Evolutionary conservation across 2,888 invertebrate species (phyloP), one percentile per base, ranked within the genome.

Genomic region (Agonopterix subpropinquella): DNA sequence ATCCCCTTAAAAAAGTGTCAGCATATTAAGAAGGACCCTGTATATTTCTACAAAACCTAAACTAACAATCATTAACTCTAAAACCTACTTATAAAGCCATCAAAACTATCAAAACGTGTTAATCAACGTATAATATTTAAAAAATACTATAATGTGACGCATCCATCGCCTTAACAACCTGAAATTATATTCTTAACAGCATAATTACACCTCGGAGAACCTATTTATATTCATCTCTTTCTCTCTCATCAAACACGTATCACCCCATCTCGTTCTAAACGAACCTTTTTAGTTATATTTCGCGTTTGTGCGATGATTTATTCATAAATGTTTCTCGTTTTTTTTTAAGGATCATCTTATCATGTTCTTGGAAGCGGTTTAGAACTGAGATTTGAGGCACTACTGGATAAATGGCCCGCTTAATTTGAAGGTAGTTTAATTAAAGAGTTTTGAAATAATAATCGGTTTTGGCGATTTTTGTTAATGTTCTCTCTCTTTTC

Each of bases 141-240:
- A 51, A 64, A 63, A 55, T 61, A 62, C 53, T 49, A 65, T 72
- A 73, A 80, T 67, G 72, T 77, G 78, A 70, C 70, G 69, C 67
- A 73, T 65, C 63, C 70, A 69, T 66, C 75, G 68, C 70, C 65
- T 69, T 68, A 73, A 70, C 71, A 74, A 74, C 73, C 63, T 71
- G 61, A 77, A 77, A 80, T 80, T 80, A 82, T 77, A 73, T 68
- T 73, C 67, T 70, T 71, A 80, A 82, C 81, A 75, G 73, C 75
- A 79, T 84, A 82, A 84, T 82, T 80, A 76, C 67, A 73, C 61
- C 67, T 73, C 62, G 52, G 50, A 65, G 62, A 61, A 63, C 68
- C 71, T 70, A 73, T 64, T 67, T 65, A 67, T 54, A 43, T 42
- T 51, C 53, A 18, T 71, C 76, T 59, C 69, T 48, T 52, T 79